Base-by-base conservation (phyloP, 2,888 invertebrate genomes). In the Sinopyrophorus schimmeli region DNA sequence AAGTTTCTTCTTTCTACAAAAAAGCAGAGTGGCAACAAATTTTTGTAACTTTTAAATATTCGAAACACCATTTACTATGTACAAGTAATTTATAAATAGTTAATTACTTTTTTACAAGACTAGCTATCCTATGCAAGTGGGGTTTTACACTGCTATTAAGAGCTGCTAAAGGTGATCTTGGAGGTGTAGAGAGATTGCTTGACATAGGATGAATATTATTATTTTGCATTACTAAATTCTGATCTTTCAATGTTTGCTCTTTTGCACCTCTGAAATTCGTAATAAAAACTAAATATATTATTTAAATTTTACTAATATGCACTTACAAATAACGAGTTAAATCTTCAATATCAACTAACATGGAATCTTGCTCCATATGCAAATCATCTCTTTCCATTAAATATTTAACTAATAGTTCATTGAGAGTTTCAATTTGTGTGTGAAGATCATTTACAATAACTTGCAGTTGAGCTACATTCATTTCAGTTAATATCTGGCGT, bases 291-390 rank as follows among this genome's bases (percentile, higher is more conserved):
- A n/a, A n/a, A 35, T 20, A 10, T 20, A 16, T 9, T 21, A 34
- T 9, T 38, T 38, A 31, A 17, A 12, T 12, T 7, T 2, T 6
- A 1, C 16, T n/a, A 26, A 26, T 26, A 17, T n/a, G n/a, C 57
- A 79, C 89, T 86, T 76, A 91, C 89, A 90, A 77, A 73, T 89
- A 90, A 77, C 89, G 80, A 27, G 93, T 93, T 61, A 95, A 82
- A 76, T 97, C 96, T 75, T 97, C 96, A 64, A 97, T 93, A 70
- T 97, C 96, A 21, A 96, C 94, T 58, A 96, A 81, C 89, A 95
- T 94, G 24, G 96, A 94, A 74, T 98, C 97, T 74, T 97, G 95
- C 57, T 92, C 91, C 94, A 97, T 96, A 75, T 96, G 95, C 34
- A 96, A 78, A 73, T 96, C 95, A 75, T 98, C 97, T 57, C 96